These are phyloP conservation scores for Puffinus mauretanicus DNA, from an alignment of 2,113 vertebrate genomes.

Conservation along the genomic window DNA sequence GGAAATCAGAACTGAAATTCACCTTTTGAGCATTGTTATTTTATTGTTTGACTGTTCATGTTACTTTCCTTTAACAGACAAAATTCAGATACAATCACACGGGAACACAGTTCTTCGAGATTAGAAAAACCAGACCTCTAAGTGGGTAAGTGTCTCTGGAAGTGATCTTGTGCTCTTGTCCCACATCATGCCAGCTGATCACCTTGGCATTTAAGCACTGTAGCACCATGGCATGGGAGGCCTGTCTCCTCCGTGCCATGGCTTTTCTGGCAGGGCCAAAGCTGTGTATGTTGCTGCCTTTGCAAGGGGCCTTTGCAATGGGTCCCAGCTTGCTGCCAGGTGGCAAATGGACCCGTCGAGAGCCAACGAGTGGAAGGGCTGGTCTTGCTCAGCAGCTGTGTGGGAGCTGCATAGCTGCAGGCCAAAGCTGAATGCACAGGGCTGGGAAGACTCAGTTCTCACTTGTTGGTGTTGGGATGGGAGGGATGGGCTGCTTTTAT, in stretches of 20 bases:
- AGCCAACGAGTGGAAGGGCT: background rate
- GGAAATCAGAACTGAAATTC: background rate
- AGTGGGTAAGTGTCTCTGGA: slow-evolving; percentile 84
- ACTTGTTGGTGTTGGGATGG: background rate
- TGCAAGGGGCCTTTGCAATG: background rate
- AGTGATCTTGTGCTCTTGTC: background rate
- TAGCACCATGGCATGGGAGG: background rate
- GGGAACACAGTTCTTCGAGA: slow-evolving; percentile 97
- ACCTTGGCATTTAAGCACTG: background rate
- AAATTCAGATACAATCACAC: slow-evolving; percentile 95
- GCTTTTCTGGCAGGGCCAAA: background rate
- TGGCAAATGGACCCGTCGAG: background rate
- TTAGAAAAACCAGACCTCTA: slow-evolving; percentile 92
- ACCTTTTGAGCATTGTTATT: background rate
- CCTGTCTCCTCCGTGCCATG: background rate
- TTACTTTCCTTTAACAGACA: slow-evolving; percentile 71
- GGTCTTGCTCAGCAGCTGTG: background rate
- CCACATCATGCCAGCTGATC: background rate
- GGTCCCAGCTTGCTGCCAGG: background rate
- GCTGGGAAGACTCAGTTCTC: background rate
- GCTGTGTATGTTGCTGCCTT: background rate
- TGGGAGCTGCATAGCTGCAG: background rate
- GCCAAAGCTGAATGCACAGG: background rate
- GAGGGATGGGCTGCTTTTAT: background rate
- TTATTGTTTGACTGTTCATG: background rate